phyloP scores from a whole-genome alignment of 2,113 vertebrate species.

The Danionella cerebrum region DNA sequence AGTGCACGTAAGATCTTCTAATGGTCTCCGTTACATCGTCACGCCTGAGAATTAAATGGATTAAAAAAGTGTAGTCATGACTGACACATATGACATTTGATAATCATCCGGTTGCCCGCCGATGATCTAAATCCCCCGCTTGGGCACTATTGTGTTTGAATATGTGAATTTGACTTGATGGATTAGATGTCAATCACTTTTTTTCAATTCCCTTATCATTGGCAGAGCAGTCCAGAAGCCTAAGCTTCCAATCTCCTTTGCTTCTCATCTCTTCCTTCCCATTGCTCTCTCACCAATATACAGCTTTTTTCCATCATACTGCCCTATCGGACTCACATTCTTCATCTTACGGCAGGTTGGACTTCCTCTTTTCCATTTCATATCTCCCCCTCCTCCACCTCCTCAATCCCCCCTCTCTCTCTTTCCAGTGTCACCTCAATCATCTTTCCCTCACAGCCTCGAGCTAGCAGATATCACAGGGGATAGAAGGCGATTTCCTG shows the following conservation, averaged over 20 bases:
- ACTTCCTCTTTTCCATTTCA: constrained; percentile 17
- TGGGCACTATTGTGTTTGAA: constrained; percentile 25
- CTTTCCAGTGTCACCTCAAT: constrained; percentile 34
- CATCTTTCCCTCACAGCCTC: constrained; percentile 37
- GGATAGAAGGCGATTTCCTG: constrained; percentile 27
- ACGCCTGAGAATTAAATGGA: neutral
- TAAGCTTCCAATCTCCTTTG: constrained; percentile 36
- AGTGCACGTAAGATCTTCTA: constrained; percentile 16
- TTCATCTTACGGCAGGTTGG: constrained; percentile 13
- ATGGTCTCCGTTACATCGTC: neutral
- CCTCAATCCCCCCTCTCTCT: neutral
- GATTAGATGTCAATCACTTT: constrained; percentile 36
- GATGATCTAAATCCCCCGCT: constrained; percentile 21
- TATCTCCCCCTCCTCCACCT: constrained; percentile 7
- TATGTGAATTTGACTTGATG: constrained; percentile 35
- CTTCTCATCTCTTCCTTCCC: constrained; percentile 24
- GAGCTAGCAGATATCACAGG: constrained; percentile 33
- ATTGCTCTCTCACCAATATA: constrained; percentile 9
- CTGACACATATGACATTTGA: constrained; percentile 29
- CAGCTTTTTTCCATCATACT: constrained; percentile 13
- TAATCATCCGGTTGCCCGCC: constrained; percentile 1
- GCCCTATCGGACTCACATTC: constrained; percentile 9
- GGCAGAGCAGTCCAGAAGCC: constrained; percentile 27
- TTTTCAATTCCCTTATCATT: constrained; percentile 43
- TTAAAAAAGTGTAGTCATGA: constrained; percentile 18